Evolutionary conservation across 2,888 invertebrate species (phyloP).

Genomic region (Furcula furcula): DNA sequence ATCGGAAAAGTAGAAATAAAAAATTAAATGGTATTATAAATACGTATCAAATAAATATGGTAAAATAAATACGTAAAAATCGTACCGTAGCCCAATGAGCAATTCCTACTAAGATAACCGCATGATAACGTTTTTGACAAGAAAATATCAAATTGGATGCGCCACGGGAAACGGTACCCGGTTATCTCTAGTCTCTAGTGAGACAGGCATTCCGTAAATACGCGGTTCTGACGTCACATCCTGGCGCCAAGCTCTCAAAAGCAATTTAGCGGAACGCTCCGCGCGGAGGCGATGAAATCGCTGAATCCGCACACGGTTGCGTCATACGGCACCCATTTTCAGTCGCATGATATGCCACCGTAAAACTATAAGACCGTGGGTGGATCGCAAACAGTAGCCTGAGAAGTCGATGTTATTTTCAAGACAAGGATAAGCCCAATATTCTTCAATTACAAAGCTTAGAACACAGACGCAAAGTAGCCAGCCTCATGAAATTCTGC

Average conservation of each 20-base stretch:
- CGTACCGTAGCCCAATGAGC: no score
- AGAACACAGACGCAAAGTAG: no score
- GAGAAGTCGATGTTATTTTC: neutral
- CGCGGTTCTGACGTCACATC: constrained; percentile 1
- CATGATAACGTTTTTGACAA: no score
- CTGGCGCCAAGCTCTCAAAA: neutral
- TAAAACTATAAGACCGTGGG: neutral
- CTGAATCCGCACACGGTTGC: neutral
- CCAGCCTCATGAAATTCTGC: no score
- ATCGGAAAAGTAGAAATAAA: no score
- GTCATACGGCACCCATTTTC: neutral
- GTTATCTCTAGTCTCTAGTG: neutral
- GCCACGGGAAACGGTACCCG: neutral
- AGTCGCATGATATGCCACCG: neutral
- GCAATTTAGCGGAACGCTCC: constrained; percentile 1
- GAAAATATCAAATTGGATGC: no score
- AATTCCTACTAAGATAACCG: no score
- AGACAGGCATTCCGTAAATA: constrained; percentile 1
- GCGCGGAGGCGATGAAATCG: constrained; percentile 1
- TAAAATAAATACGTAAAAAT: no score
- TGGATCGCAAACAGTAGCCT: neutral
- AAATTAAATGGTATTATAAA: no score
- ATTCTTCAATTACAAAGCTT: no score
- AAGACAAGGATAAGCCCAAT: no score
- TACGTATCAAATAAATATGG: no score